Evolutionary conservation across 2,113 vertebrate species (phyloP).

Genomic region (Nesogale talazaci): DNA sequence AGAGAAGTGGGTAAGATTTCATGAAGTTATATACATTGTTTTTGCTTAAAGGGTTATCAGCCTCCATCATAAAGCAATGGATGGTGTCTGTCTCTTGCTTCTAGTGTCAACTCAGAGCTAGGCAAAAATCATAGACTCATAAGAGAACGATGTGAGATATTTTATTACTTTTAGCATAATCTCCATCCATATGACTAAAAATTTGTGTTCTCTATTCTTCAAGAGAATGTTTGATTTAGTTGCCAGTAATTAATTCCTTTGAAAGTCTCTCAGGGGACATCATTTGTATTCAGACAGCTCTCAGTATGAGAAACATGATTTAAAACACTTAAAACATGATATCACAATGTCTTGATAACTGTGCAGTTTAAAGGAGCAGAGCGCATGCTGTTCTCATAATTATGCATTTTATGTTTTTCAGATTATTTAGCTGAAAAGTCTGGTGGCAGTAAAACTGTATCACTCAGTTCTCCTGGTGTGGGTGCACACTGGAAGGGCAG

Average conservation of each 20-base stretch:
- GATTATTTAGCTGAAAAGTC: not conserved
- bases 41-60: not conserved
- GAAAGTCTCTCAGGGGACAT: not conserved
- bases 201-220: not conserved
- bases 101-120: not conserved
- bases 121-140: not conserved
- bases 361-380: not conserved
- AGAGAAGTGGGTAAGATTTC: conserved; percentile 1
- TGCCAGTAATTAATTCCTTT: not conserved
- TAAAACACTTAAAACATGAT: not conserved
- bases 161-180: not conserved
- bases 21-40: conserved; percentile 4
- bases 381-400: not conserved
- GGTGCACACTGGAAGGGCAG: not conserved
- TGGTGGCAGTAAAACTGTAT: not conserved
- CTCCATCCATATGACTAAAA: not conserved
- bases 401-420: not conserved
- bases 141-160: not conserved
- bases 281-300: not conserved
- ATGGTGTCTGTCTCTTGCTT: not conserved
- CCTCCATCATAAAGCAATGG: not conserved
- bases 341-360: not conserved
- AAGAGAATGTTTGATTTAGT: not conserved
- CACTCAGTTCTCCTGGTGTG: not conserved
- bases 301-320: not conserved